Percentiles rank a stretch among this genome's conserved stretches.
phyloP scores from a whole-genome alignment of 2,797 vertebrate genomes.

The Hylomyscus alleni region DNA sequence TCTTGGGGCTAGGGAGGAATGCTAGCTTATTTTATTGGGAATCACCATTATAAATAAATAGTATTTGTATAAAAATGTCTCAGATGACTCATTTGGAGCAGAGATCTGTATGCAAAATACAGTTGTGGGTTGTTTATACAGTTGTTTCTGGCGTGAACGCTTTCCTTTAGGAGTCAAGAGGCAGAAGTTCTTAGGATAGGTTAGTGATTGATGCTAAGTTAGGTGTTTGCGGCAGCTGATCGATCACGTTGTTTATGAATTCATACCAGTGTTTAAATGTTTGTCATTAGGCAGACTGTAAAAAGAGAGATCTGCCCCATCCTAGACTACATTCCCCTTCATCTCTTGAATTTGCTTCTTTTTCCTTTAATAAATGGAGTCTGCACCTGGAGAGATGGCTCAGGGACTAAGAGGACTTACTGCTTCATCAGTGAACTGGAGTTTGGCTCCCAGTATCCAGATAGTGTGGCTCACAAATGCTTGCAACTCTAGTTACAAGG shows the following conservation, averaged over 20 bases:
- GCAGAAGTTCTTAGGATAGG: neutral
- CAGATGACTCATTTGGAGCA: conserved; percentile 9
- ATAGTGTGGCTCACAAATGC: neutral
- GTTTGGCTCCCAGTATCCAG: neutral
- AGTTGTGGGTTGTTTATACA: neutral
- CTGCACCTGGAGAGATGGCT: neutral
- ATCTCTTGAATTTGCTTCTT: neutral
- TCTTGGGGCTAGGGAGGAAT: neutral
- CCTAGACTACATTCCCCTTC: neutral
- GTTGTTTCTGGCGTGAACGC: neutral
- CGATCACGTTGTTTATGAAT: neutral
- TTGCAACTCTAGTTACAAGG: neutral
- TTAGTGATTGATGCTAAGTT: neutral
- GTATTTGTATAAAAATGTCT: conserved; percentile 44
- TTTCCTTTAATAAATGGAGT: neutral
- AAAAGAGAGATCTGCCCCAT: neutral
- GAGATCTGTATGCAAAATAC: conserved; percentile 37
- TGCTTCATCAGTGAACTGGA: neutral
- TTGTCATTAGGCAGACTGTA: neutral
- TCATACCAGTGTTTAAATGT: neutral
- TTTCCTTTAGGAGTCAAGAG: conserved; percentile 50
- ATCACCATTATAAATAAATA: conserved; percentile 33
- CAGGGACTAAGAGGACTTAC: neutral
- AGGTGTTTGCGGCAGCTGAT: neutral
- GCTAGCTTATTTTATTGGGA: neutral